phyloP scores from a whole-genome alignment of 1,140 invertebrate species.

The Drosophila bifasciata region DNA sequence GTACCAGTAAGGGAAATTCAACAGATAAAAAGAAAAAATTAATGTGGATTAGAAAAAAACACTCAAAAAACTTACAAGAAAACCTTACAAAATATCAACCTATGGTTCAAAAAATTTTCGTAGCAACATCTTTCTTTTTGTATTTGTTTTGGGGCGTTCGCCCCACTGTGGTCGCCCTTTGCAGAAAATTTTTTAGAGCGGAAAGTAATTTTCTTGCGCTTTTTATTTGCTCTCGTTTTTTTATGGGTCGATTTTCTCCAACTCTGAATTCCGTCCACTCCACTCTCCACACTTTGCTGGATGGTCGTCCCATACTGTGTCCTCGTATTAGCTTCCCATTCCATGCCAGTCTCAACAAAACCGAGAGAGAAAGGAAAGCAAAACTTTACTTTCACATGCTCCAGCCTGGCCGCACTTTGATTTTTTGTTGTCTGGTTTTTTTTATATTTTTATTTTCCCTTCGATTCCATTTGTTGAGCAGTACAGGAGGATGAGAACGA shows the following conservation, averaged over 20 bases:
- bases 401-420: constrained; percentile 61
- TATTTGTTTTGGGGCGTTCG: no score
- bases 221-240: constrained; percentile 71
- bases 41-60: no score
- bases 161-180: constrained; percentile 21
- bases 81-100: no score
- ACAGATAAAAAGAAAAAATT: background rate
- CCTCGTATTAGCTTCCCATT: constrained; percentile 48
- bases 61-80: no score
- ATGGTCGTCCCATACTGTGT: constrained; percentile 36
- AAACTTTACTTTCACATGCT: constrained; percentile 70
- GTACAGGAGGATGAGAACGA: no score
- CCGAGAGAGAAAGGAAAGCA: constrained; percentile 35
- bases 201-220: constrained; percentile 80
- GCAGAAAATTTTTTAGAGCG: constrained; percentile 69
- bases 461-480: constrained; percentile 15
- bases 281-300: background rate
- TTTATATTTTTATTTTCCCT: constrained; percentile 10
- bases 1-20: background rate
- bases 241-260: constrained; percentile 66
- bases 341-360: constrained; percentile 2
- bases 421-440: constrained; percentile 72
- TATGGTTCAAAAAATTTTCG: no score
- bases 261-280: constrained; percentile 12
- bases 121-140: background rate